Conservation (phyloP, 2,888 invertebrate species). For the Dascillus cervinus region DNA sequence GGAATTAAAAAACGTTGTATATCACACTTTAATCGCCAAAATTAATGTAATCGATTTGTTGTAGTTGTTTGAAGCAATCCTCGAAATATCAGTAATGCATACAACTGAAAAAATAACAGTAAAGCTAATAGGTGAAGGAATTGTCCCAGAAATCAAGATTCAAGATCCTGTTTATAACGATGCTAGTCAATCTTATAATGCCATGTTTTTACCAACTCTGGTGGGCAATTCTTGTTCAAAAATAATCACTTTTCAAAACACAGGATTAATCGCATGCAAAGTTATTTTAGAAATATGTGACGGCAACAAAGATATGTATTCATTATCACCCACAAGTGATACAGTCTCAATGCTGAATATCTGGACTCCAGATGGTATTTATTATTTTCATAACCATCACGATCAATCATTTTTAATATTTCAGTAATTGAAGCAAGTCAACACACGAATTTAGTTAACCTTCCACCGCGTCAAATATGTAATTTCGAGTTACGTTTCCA, state of each 20-base stretch:
- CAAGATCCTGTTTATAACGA: slow-evolving; percentile 29
- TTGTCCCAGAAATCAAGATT: slow-evolving; percentile 40
- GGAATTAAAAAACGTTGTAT: slow-evolving; percentile 4
- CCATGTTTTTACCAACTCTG: slow-evolving; percentile 36
- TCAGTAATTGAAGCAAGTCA: slow-evolving; percentile 13
- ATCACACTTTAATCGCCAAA: slow-evolving; percentile 3
- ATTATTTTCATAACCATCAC: slow-evolving; percentile 1
- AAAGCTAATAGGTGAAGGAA: slow-evolving; percentile 39
- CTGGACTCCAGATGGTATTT: slow-evolving; percentile 3
- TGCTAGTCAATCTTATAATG: slow-evolving; percentile 18
- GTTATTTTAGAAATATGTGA: slow-evolving; percentile 36
- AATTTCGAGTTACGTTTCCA: slow-evolving; percentile 33
- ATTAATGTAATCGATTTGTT: slow-evolving; percentile 13
- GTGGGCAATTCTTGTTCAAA: slow-evolving; percentile 23
- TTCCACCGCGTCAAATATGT: slow-evolving; percentile 28
- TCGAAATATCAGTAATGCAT: too few relatives aligned
- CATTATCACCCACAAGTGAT: slow-evolving; percentile 10
- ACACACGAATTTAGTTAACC: slow-evolving; percentile 24
- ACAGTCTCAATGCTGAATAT: slow-evolving; percentile 8
- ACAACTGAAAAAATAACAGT: slow-evolving; percentile 25
- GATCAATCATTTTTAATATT: too few relatives aligned
- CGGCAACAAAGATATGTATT: slow-evolving; percentile 22
- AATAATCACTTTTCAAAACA: slow-evolving; percentile 35
- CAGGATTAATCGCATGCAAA: slow-evolving; percentile 36
- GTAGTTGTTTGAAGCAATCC: slow-evolving; percentile 2